Evolutionary conservation across 2,888 invertebrate species (phyloP), one percentile per base, ranked within the genome.

Genomic region (Thera britannica): DNA sequence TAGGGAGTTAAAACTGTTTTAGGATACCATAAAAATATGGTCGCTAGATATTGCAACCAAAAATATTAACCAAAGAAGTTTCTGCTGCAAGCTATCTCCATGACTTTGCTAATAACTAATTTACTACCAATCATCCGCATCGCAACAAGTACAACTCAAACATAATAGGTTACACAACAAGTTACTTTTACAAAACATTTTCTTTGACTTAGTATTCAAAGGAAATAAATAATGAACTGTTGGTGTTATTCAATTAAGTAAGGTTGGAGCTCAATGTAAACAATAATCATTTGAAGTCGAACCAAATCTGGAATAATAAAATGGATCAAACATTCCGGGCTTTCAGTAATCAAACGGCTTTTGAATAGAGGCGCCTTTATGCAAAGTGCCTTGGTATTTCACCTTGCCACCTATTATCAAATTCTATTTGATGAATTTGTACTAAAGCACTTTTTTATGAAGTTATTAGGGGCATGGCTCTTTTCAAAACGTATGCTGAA

Each of bases 211-310:
- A 23, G 59, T 68, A 67, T 68, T 65, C 62, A 57, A 74, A 66
- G 59, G 62, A 69, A 70, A 63, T 60, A 72, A 75, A 73, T 71
- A 62, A 69, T 49, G 65, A 58, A 38, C 58, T 68, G 62, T 65
- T 72, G 70, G 59, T 72, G 62, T 68, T 67, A 70, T 72, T 70
- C 65, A 61, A 70, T 71, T 71, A 72, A 59, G 65, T 65, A 69
- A 66, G 65, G 67, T 57, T 59, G 41, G 51, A 68, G 60, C 56
- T 68, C 60, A 72, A 67, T 68, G 64, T 54, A 68, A 67, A 71
- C 70, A 73, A 72, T 67, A 70, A 63, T 63, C 69, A 72, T 65
- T 52, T 58, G 65, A 72, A 65, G 65, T 59, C 58, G 49, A n/a
- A 46, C 58, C 57, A 56, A 56, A 58, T 58, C 55, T 55, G 9